These are phyloP conservation scores for Arothron firmamentum DNA, from an alignment of 2,113 vertebrate species.

Conservation along the genomic window DNA sequence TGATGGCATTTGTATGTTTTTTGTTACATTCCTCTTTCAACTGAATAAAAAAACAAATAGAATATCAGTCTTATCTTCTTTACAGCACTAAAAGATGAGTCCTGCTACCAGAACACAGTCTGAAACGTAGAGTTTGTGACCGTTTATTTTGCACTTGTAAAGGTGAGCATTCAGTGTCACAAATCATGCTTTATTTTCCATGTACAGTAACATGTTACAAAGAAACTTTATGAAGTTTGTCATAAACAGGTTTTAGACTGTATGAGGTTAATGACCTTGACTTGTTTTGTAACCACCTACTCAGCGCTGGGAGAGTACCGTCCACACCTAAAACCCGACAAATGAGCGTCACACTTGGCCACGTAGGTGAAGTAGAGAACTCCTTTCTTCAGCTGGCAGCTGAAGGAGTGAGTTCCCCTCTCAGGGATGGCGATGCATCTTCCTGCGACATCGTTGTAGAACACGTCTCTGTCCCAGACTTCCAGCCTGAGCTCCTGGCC, in stretches of 20 bases:
- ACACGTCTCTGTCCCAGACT: conserved; percentile 76
- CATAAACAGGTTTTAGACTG: too few relatives aligned
- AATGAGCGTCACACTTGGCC: conserved; percentile 64
- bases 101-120: too few relatives aligned
- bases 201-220: too few relatives aligned
- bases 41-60: conserved; percentile 42
- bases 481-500: conserved; percentile 71
- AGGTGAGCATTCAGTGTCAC: too few relatives aligned
- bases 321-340: conserved; percentile 72
- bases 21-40: conserved; percentile 45
- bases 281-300: conserved; percentile 21
- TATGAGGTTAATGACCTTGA: not conserved
- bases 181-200: too few relatives aligned
- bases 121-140: too few relatives aligned
- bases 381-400: conserved; percentile 70
- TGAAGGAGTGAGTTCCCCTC: conserved; percentile 63
- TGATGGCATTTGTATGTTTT: conserved; percentile 55
- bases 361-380: conserved; percentile 73
- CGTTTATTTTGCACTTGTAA: too few relatives aligned
- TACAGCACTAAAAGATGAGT: not conserved
- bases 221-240: too few relatives aligned
- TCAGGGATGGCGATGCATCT: conserved; percentile 66
- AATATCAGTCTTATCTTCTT: conserved; percentile 29
- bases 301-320: conserved; percentile 67
- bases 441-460: conserved; percentile 68